Conservation (phyloP, 2,797 vertebrate genomes). For the Melanotaenia boesemani region DNA sequence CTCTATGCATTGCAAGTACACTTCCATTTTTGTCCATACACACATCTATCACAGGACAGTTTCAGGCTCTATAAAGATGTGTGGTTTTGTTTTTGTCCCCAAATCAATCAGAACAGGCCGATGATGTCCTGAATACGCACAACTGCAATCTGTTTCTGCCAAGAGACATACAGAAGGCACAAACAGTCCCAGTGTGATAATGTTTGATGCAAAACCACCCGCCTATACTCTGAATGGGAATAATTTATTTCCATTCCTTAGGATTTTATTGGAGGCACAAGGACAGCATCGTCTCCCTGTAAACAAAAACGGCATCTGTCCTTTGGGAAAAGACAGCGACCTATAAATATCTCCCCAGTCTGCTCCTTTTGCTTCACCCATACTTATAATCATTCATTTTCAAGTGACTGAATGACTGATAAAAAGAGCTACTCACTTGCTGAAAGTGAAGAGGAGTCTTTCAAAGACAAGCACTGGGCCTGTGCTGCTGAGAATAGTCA, state of each 20-base stretch:
- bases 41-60: neutral
- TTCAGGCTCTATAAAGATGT: neutral
- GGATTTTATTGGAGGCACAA: neutral
- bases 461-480: slow-evolving; percentile 98
- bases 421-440: slow-evolving; percentile 87
- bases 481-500: slow-evolving; percentile 97
- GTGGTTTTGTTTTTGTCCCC: neutral
- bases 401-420: neutral
- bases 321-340: slow-evolving; percentile 1
- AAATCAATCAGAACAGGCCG: slow-evolving; percentile 14
- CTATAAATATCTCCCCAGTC: slow-evolving; percentile 16
- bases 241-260: slow-evolving; percentile 1
- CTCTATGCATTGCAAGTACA: neutral
- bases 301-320: slow-evolving; percentile 17
- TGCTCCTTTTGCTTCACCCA: neutral
- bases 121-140: slow-evolving; percentile 1
- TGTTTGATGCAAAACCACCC: neutral
- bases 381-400: neutral
- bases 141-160: slow-evolving; percentile 25
- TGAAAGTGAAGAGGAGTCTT: slow-evolving; percentile 95
- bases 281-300: neutral
- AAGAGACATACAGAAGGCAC: slow-evolving; percentile 16
- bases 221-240: neutral
- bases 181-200: slow-evolving; percentile 7
- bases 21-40: neutral